Percentiles rank a stretch among this genome's conserved stretches.
phyloP scores from a whole-genome alignment of 1,140 invertebrate genomes.

The Neodiprion lecontei region DNA sequence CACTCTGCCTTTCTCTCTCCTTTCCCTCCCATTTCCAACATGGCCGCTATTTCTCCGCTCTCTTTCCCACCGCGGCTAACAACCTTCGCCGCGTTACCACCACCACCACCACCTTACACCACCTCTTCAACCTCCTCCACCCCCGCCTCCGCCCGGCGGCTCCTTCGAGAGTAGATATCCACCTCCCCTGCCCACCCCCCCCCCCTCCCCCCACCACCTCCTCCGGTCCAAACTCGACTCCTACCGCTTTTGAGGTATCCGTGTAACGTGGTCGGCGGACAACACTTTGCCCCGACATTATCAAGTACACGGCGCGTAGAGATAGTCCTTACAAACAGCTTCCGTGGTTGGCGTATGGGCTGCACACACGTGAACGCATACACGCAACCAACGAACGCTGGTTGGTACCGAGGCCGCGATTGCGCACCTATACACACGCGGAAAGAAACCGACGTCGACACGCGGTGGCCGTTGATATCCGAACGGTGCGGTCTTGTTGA shows the following conservation, averaged over 20 bases:
- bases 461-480: too few relatives aligned
- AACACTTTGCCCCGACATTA: conserved; percentile 54
- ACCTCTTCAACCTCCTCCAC: conserved; percentile 11
- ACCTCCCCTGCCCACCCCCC: conserved; percentile 23
- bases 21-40: conserved; percentile 7
- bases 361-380: too few relatives aligned
- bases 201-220: conserved; percentile 23
- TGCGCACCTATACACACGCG: too few relatives aligned
- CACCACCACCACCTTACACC: conserved; percentile 20
- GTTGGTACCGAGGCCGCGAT: too few relatives aligned
- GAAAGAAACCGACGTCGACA: too few relatives aligned
- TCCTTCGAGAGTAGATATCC: neutral
- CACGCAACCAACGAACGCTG: too few relatives aligned
- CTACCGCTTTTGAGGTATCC: conserved; percentile 28
- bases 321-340: conserved; percentile 47
- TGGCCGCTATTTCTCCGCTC: conserved; percentile 25
- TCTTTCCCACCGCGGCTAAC: conserved; percentile 8
- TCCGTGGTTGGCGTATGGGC: conserved; percentile 30
- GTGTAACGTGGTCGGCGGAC: conserved; percentile 40
- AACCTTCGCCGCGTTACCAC: conserved; percentile 9
- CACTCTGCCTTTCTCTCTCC: neutral
- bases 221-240: conserved; percentile 19
- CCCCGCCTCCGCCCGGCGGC: conserved; percentile 11
- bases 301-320: conserved; percentile 51
- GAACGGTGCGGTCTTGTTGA: too few relatives aligned